Evolutionary conservation across 2,888 invertebrate species (phyloP).

Genomic region (Elmis aenea): DNA sequence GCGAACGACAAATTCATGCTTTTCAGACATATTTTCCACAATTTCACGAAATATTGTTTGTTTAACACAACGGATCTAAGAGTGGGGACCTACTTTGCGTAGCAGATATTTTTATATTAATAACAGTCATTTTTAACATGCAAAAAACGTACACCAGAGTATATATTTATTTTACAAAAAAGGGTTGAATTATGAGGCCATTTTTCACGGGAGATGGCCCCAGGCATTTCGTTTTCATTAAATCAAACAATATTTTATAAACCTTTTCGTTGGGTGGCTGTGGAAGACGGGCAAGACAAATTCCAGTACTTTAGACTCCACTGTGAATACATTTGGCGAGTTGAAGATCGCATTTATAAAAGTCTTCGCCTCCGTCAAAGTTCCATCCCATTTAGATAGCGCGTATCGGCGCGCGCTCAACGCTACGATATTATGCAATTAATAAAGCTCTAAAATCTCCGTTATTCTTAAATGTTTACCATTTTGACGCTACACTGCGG

Average conservation of each 20-base stretch:
- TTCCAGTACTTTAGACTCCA: conserved; percentile 33
- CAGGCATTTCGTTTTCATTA: conserved; percentile 39
- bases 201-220: conserved; percentile 29
- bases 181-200: conserved; percentile 27
- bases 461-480: conserved; percentile 11
- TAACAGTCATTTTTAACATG: conserved; percentile 8
- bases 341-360: conserved; percentile 35
- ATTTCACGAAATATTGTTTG: too few relatives aligned
- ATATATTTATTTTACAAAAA: conserved; percentile 11
- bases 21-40: too few relatives aligned
- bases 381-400: conserved; percentile 20
- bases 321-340: conserved; percentile 31
- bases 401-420: conserved; percentile 18
- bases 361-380: conserved; percentile 21
- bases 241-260: conserved; percentile 42
- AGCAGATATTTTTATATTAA: too few relatives aligned
- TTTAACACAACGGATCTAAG: too few relatives aligned
- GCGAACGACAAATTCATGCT: too few relatives aligned
- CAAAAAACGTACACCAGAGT: conserved; percentile 10
- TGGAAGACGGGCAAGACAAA: conserved; percentile 38
- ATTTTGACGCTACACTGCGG: conserved; percentile 11
- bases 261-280: conserved; percentile 36
- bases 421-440: conserved; percentile 18
- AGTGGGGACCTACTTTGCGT: too few relatives aligned
- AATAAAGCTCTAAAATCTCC: conserved; percentile 12